Base-by-base conservation (phyloP, 1,140 invertebrate species). In the Pogonognathellus flavescens region DNA sequence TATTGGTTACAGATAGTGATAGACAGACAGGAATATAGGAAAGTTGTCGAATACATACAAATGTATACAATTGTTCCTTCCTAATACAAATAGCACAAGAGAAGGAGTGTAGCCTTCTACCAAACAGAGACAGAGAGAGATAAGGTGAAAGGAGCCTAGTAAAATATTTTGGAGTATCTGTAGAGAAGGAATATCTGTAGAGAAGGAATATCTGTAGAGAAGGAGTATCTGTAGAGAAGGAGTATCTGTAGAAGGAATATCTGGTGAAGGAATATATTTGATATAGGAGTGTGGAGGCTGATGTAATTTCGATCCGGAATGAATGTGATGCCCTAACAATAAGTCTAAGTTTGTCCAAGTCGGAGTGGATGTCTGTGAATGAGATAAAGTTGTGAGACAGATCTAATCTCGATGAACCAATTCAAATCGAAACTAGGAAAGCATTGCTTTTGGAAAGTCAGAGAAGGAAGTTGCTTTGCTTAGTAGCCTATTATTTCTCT, bases 381-480 rank as follows among this genome's bases (percentile, higher is more conserved):
- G 62, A 66, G 62, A 66, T 66, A 66, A 41, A 66, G 62, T 66
- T 66, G 62, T 25, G 18, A 66, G 62, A 25, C 20, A 66, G 18
- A 20, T 66, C 20, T 66, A 66, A 66, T 66, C 62, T 66, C 62
- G 62, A 66, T 66, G 62, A 66, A 66, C 20, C 62, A 66, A 66
- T 66, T 66, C 62, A 66, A 25, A 66, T 66, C 22, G 62, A 66
- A 66, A 66, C 62, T 25, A 41, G 2, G 31, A 66, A 66, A 66
- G 62, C 62, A 25, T 31, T 31, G 62, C 22, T 14, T 25, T 66
- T 22, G 62, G 62, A 66, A 25, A 66, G 22, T 66, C 20, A 66
- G 62, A 14, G 20, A 31, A 66, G 62, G 62, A 66, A 66, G 8
- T 66, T 31, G 22, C 11, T 16, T 55, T 55, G 11, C 53, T 14